Evolutionary conservation across 2,888 invertebrate genomes (phyloP).

Genomic region (Meta bourneti): DNA sequence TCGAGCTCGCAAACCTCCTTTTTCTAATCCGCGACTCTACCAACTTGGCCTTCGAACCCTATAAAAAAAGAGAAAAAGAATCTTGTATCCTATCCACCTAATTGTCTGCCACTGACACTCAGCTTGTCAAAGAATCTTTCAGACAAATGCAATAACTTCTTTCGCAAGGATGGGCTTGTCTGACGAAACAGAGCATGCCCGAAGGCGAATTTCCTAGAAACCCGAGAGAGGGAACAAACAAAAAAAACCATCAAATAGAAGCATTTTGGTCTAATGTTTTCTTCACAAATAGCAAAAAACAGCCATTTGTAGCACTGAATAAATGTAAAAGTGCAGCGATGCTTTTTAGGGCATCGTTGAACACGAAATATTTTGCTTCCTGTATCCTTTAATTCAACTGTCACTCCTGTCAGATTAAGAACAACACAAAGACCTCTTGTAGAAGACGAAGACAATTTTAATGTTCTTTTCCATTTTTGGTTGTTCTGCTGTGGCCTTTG

Average conservation of each 20-base stretch:
- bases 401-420: conserved; percentile 30
- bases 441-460: conserved; percentile 30
- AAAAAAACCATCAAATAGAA: background rate
- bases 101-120: background rate
- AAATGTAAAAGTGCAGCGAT: conserved; percentile 20
- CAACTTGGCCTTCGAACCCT: too few relatives aligned
- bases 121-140: background rate
- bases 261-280: conserved; percentile 41
- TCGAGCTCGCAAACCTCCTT: too few relatives aligned
- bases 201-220: background rate
- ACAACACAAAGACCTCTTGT: conserved; percentile 18
- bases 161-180: conserved; percentile 22
- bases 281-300: conserved; percentile 7
- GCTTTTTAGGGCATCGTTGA: conserved; percentile 15
- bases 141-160: conserved; percentile 2
- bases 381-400: conserved; percentile 12
- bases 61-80: background rate
- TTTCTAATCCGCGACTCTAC: too few relatives aligned
- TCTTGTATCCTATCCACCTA: background rate
- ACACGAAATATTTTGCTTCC: conserved; percentile 10
- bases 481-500: background rate
- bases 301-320: background rate
- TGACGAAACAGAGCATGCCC: conserved; percentile 20
- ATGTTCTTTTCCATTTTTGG: conserved; percentile 22
- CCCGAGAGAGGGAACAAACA: background rate